Evolutionary conservation across 2,797 vertebrate species (phyloP).

Genomic region (Eremophila alpestris): DNA sequence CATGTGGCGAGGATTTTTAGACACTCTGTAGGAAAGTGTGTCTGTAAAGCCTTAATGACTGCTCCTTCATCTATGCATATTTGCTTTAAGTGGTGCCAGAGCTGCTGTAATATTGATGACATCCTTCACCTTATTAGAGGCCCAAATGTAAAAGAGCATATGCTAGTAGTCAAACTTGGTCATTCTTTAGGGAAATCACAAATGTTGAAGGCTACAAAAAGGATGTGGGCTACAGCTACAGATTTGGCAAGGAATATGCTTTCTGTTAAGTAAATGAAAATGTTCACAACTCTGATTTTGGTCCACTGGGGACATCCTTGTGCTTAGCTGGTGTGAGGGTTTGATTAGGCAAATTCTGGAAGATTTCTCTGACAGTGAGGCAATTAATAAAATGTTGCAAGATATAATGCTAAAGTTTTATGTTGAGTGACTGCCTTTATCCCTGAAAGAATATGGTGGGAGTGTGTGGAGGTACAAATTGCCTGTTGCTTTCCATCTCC

Average conservation of each 20-base stretch:
- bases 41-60: neutral
- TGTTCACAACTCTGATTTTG: neutral
- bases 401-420: neutral
- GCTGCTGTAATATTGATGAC: slow-evolving; percentile 10
- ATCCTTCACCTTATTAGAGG: neutral
- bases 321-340: neutral
- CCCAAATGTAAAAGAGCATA: neutral
- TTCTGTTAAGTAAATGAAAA: neutral
- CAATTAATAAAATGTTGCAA: neutral
- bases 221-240: neutral
- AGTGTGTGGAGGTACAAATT: neutral
- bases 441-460: neutral
- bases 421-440: neutral
- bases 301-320: neutral
- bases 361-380: neutral
- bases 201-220: neutral
- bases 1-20: neutral
- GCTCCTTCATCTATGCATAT: neutral
- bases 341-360: neutral
- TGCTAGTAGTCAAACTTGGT: neutral
- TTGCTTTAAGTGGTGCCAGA: neutral
- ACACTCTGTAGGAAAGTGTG: neutral
- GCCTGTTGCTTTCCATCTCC: neutral
- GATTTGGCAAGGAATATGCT: neutral
- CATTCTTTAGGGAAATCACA: neutral